These are phyloP conservation scores for Platyscapa corneri DNA, from an alignment of 1,140 invertebrate genomes.

Conservation along the genomic window DNA sequence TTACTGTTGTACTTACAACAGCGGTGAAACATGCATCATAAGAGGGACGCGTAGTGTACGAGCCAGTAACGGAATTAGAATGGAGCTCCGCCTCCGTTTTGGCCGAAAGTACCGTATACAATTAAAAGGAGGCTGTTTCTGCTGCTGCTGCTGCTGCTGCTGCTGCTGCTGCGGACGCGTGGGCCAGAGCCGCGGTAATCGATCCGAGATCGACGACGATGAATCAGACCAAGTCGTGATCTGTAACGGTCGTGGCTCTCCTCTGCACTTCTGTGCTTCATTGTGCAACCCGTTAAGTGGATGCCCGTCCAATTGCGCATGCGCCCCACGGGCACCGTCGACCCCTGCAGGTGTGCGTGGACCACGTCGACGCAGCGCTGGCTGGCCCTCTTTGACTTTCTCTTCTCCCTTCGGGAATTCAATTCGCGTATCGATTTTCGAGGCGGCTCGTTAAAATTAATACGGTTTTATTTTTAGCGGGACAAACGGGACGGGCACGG, in stretches of 20 bases:
- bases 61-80: constrained; percentile 43
- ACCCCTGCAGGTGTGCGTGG: too few species aligned
- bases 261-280: neutral
- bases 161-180: neutral
- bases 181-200: constrained; percentile 10
- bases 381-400: neutral
- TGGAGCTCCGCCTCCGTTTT: constrained; percentile 36
- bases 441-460: neutral
- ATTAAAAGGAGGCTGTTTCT: constrained; percentile 34
- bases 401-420: neutral
- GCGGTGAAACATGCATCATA: constrained; percentile 12
- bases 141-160: too few species aligned
- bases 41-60: neutral
- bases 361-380: neutral
- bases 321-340: neutral
- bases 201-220: constrained; percentile 40
- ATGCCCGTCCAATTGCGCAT: too few species aligned
- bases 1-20: too few species aligned
- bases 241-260: constrained; percentile 31
- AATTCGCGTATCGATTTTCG: too few species aligned
- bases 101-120: constrained; percentile 44
- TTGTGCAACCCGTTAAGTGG: constrained; percentile 41
- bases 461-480: too few species aligned
- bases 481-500: too few species aligned
- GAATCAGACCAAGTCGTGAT: constrained; percentile 48